Conservation (phyloP, 2,797 vertebrate species). For the Typhlichthys eigenmanni region DNA sequence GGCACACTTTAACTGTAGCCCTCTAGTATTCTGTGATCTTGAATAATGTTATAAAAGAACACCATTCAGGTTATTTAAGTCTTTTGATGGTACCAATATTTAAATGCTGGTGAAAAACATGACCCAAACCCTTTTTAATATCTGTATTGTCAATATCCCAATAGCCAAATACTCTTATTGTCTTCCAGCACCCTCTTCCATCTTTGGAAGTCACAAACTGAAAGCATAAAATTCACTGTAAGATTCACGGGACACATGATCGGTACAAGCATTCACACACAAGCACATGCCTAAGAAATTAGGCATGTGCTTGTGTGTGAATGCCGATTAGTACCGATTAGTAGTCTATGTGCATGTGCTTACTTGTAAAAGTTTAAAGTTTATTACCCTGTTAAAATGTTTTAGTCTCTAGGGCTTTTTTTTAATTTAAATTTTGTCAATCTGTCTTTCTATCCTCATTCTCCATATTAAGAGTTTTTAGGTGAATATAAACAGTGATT, state of each 20-base stretch:
- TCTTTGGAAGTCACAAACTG: background rate
- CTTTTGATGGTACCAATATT: no score
- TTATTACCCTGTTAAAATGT: background rate
- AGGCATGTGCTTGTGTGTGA: constrained; percentile 21
- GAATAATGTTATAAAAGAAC: no score
- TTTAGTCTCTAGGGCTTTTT: background rate
- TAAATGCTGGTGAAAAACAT: background rate
- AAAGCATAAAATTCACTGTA: background rate
- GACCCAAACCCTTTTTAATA: background rate
- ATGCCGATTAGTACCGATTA: constrained; percentile 31
- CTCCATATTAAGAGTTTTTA: constrained; percentile 35
- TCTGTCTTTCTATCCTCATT: constrained; percentile 42
- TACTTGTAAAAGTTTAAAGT: constrained; percentile 4
- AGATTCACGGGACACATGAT: constrained; percentile 9
- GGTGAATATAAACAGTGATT: constrained; percentile 38
- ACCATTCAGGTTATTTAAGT: no score
- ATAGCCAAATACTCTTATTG: background rate
- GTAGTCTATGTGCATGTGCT: constrained; percentile 35
- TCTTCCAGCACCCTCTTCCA: background rate
- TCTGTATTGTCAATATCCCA: background rate
- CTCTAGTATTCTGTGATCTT: no score
- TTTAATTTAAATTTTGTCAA: constrained; percentile 36
- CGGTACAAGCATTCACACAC: no score
- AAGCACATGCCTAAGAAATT: constrained; percentile 18
- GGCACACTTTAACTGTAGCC: no score